Percentiles rank a stretch among this genome's conserved stretches.
phyloP scores from a whole-genome alignment of 2,888 invertebrate species.

The Ditula angustiorana region DNA sequence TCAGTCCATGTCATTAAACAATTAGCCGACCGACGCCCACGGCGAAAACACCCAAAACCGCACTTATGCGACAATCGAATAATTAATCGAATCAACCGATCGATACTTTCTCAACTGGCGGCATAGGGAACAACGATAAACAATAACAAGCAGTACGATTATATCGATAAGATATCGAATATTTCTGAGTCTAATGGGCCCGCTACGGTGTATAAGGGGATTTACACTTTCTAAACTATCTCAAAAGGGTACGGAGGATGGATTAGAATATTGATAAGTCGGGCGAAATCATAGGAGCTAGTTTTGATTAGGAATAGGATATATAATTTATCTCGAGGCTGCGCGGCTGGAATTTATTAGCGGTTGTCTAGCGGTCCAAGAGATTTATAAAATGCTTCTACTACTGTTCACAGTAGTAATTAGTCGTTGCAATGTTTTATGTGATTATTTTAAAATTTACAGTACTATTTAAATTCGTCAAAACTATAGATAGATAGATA shows the following conservation, averaged over 20 bases:
- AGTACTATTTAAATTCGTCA: too few relatives aligned
- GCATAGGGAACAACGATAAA: slow-evolving; percentile 76
- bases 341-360: slow-evolving; percentile 35
- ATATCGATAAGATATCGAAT: slow-evolving; percentile 79
- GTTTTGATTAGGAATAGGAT: slow-evolving; percentile 34
- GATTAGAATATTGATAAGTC: slow-evolving; percentile 76
- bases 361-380: slow-evolving; percentile 9
- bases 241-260: slow-evolving; percentile 72
- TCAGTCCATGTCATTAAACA: slow-evolving; percentile 36
- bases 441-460: too few relatives aligned
- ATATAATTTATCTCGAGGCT: slow-evolving; percentile 28
- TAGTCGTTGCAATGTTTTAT: too few relatives aligned
- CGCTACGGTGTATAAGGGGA: slow-evolving; percentile 71
- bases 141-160: slow-evolving; percentile 80
- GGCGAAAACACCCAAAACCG: slow-evolving; percentile 30
- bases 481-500: too few relatives aligned
- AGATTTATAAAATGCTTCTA: too few relatives aligned
- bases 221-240: slow-evolving; percentile 83
- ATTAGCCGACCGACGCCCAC: slow-evolving; percentile 27
- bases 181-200: slow-evolving; percentile 80
- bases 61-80: slow-evolving; percentile 34
- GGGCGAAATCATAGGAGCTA: slow-evolving; percentile 36
- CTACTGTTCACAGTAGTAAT: background rate
- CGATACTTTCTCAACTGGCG: slow-evolving; percentile 64
- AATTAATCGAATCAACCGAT: slow-evolving; percentile 51